phyloP scores from a whole-genome alignment of 2,113 vertebrate genomes.

The Zeus faber region DNA sequence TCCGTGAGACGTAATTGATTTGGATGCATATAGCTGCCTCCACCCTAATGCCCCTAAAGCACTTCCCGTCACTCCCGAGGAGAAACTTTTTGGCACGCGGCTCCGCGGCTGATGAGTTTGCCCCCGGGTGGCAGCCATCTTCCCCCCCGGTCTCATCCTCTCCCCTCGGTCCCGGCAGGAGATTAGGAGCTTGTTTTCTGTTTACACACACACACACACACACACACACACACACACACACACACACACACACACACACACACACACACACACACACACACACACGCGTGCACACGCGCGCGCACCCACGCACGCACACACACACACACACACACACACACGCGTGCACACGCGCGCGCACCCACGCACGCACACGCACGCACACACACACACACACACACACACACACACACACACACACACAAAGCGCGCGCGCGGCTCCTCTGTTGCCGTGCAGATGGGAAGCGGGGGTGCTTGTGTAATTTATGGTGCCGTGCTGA shows the following conservation, averaged over 20 bases:
- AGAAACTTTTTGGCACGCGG: conserved; percentile 51
- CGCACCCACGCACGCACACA: background rate
- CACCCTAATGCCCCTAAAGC: conserved; percentile 53
- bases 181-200: conserved; percentile 64
- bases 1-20: conserved; percentile 37
- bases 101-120: conserved; percentile 60
- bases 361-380: conserved; percentile 14
- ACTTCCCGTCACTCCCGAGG: conserved; percentile 50
- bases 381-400: conserved; percentile 44
- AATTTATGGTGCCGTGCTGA: conserved; percentile 42
- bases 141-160: conserved; percentile 50
- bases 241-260: background rate
- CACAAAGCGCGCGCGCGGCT: conserved; percentile 20
- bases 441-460: conserved; percentile 61
- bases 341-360: conserved; percentile 27
- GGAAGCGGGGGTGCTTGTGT: conserved; percentile 41
- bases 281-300: background rate
- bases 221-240: background rate
- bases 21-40: conserved; percentile 44
- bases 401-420: conserved; percentile 15
- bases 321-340: background rate
- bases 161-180: conserved; percentile 56
- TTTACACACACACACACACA: conserved; percentile 49
- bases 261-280: background rate
- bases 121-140: conserved; percentile 42